phyloP scores from a whole-genome alignment of 2,888 invertebrate species.

The Yponomeuta evonymella region DNA sequence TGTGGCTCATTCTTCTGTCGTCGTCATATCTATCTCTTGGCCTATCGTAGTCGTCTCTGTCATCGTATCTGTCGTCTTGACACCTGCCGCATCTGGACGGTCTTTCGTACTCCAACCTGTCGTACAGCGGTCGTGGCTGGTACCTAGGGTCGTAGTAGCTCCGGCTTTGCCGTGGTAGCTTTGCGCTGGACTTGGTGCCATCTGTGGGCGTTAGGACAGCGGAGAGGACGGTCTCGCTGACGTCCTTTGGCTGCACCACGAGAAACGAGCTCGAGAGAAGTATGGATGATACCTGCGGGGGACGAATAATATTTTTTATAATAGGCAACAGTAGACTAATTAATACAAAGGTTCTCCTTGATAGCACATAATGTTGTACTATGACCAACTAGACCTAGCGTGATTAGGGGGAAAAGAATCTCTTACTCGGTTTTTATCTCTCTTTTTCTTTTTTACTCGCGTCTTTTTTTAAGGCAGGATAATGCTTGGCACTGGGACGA shows the following conservation, averaged over 20 bases:
- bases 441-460: too few relatives aligned
- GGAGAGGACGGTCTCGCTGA: constrained; percentile 51
- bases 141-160: constrained; percentile 62
- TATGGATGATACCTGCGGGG: constrained; percentile 37
- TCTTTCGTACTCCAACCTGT: constrained; percentile 46
- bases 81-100: constrained; percentile 54
- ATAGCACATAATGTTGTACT: too few relatives aligned
- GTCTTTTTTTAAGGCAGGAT: too few relatives aligned
- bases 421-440: too few relatives aligned
- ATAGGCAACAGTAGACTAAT: neutral
- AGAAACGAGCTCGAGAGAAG: constrained; percentile 29
- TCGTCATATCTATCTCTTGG: constrained; percentile 40
- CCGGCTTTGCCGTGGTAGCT: constrained; percentile 43
- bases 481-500: too few relatives aligned
- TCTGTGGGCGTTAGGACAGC: constrained; percentile 36
- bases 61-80: constrained; percentile 26
- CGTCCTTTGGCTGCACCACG: constrained; percentile 27
- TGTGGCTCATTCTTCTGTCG: constrained; percentile 39
- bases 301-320: neutral
- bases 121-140: constrained; percentile 38
- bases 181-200: constrained; percentile 26
- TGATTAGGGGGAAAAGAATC: too few relatives aligned
- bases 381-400: neutral
- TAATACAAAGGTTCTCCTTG: neutral
- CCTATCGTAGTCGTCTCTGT: constrained; percentile 36